Conservation (phyloP, 2,888 invertebrate genomes). For the Drosophila monieri region DNA sequence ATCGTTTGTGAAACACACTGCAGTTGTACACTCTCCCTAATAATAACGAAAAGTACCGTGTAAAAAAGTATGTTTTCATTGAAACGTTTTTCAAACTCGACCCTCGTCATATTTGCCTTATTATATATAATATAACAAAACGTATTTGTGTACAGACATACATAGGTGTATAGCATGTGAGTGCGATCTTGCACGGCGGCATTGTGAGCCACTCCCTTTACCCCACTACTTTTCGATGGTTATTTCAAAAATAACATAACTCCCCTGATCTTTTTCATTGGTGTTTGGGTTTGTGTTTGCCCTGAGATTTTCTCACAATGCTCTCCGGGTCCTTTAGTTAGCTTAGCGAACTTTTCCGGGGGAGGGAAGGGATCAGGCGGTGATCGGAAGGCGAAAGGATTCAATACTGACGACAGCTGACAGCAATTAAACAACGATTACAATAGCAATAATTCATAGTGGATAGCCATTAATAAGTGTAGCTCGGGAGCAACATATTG, state of each 20-base stretch:
- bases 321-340: slow-evolving; percentile 23
- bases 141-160: slow-evolving; percentile 32
- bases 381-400: slow-evolving; percentile 2
- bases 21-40: not conserved
- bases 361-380: not conserved
- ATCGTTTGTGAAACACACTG: slow-evolving; percentile 18
- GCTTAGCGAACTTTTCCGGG: slow-evolving; percentile 20
- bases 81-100: slow-evolving; percentile 25
- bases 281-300: slow-evolving; percentile 1
- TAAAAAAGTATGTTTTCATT: slow-evolving; percentile 14
- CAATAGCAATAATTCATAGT: slow-evolving; percentile 38
- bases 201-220: slow-evolving; percentile 19
- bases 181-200: slow-evolving; percentile 25
- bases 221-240: slow-evolving; percentile 1
- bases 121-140: slow-evolving; percentile 69
- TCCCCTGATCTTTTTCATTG: slow-evolving; percentile 7
- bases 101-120: slow-evolving; percentile 71
- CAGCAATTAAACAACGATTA: slow-evolving; percentile 51
- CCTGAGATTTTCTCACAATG: slow-evolving; percentile 11
- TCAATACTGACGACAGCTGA: slow-evolving; percentile 17
- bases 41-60: not conserved
- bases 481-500: slow-evolving; percentile 1
- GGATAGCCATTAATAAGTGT: slow-evolving; percentile 25
- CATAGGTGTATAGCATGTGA: slow-evolving; percentile 9
- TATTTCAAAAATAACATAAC: slow-evolving; percentile 42